phyloP scores from a whole-genome alignment of 2,888 invertebrate genomes.

The Pterostichus madidus region DNA sequence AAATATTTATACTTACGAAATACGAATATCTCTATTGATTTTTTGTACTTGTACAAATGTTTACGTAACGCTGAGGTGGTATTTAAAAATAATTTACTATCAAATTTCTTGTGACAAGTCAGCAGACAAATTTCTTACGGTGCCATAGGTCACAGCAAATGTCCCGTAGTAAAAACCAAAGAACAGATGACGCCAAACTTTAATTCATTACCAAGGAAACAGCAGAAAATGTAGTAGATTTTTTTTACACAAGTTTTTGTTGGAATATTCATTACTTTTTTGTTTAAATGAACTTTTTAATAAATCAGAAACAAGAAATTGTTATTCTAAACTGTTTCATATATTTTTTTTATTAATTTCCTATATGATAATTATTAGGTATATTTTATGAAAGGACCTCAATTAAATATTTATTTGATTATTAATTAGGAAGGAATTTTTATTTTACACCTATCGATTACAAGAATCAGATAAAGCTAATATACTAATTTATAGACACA shows the following conservation, averaged over 20 bases:
- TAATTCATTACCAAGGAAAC: slow-evolving; percentile 42
- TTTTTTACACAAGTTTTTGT: no score
- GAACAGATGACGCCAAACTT: background rate
- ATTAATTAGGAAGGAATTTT: background rate
- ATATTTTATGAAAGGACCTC: no score
- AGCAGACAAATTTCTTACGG: slow-evolving; percentile 20
- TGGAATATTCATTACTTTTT: no score
- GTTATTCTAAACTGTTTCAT: no score
- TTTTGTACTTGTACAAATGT: slow-evolving; percentile 2
- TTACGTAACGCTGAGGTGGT: slow-evolving; percentile 36
- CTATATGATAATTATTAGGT: no score
- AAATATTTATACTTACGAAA: slow-evolving; percentile 36
- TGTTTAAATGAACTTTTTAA: no score
- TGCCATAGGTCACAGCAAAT: slow-evolving; percentile 49
- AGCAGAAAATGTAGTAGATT: background rate
- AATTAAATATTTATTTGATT: slow-evolving; percentile 5
- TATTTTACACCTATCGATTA: background rate
- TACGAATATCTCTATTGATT: slow-evolving; percentile 10
- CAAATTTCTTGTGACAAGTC: slow-evolving; percentile 16
- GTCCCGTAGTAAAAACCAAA: slow-evolving; percentile 1
- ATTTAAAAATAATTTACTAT: slow-evolving; percentile 52
- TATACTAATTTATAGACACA: background rate
- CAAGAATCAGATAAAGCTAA: no score
- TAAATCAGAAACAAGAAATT: no score
- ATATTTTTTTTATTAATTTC: no score